These are phyloP conservation scores for Leptinotarsa texana DNA, from an alignment of 1,140 invertebrate species.

Conservation along the genomic window DNA sequence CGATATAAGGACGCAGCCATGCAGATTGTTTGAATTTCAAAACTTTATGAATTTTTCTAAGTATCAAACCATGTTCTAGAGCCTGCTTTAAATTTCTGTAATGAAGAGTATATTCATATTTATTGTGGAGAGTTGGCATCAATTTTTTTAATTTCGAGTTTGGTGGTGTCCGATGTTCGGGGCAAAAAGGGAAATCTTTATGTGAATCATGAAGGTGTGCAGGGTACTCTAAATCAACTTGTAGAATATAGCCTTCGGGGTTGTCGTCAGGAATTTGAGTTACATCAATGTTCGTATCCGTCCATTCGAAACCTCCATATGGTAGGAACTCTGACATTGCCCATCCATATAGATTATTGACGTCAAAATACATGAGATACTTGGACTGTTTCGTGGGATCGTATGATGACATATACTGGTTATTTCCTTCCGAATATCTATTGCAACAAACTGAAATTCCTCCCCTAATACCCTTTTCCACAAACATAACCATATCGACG, in stretches of 20 bases:
- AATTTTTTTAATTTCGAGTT: conserved; percentile 52
- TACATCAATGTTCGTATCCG: conserved; percentile 17
- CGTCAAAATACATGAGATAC: conserved; percentile 58
- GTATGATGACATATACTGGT: conserved; percentile 43
- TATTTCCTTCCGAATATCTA: conserved; percentile 51
- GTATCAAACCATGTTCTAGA: not conserved
- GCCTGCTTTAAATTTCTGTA: conserved; percentile 41
- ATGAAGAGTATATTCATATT: conserved; percentile 54
- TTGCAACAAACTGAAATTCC: conserved; percentile 48
- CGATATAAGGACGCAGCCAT: conserved; percentile 54
- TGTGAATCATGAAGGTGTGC: conserved; percentile 43
- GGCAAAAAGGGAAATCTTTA: conserved; percentile 54
- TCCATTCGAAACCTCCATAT: conserved; percentile 56
- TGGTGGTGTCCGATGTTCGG: conserved; percentile 45
- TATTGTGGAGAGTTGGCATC: conserved; percentile 46
- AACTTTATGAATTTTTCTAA: conserved; percentile 29
- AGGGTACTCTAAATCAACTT: conserved; percentile 29
- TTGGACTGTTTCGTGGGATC: conserved; percentile 22
- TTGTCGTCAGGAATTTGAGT: not conserved
- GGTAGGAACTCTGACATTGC: conserved; percentile 58
- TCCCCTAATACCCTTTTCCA: conserved; percentile 53
- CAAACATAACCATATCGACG: conserved; percentile 51
- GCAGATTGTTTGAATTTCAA: conserved; percentile 53
- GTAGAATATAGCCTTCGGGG: conserved; percentile 47
- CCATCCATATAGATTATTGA: conserved; percentile 62